phyloP scores from a whole-genome alignment of 2,797 vertebrate genomes.

The Tympanoctomys barrerae region DNA sequence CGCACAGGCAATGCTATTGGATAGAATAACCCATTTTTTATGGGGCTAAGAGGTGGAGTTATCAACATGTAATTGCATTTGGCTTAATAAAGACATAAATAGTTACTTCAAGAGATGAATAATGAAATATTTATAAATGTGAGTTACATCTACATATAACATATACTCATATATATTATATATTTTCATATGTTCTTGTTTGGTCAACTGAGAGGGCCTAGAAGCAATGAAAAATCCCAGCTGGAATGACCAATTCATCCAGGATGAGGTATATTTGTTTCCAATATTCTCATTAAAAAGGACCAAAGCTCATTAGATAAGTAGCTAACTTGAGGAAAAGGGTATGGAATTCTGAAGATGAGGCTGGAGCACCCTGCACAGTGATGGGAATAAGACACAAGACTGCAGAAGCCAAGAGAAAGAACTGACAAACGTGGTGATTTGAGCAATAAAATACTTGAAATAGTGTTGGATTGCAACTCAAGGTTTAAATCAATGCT shows the following conservation, averaged over 20 bases:
- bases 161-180: too few relatives aligned
- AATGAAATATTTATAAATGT: background rate
- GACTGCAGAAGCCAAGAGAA: background rate
- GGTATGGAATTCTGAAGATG: background rate
- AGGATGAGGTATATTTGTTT: background rate
- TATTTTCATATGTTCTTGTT: background rate
- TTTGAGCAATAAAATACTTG: background rate
- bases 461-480: background rate
- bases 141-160: too few relatives aligned
- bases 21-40: background rate
- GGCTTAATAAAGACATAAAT: background rate
- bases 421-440: background rate
- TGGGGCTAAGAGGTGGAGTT: background rate
- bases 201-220: background rate
- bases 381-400: background rate
- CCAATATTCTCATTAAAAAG: background rate
- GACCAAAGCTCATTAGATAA: background rate
- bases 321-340: background rate
- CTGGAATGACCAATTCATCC: background rate
- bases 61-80: background rate
- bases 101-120: background rate
- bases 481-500: background rate
- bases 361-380: background rate
- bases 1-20: background rate
- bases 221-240: background rate